phyloP scores from a whole-genome alignment of 2,797 vertebrate genomes.

The Poeciliopsis gracilis region DNA sequence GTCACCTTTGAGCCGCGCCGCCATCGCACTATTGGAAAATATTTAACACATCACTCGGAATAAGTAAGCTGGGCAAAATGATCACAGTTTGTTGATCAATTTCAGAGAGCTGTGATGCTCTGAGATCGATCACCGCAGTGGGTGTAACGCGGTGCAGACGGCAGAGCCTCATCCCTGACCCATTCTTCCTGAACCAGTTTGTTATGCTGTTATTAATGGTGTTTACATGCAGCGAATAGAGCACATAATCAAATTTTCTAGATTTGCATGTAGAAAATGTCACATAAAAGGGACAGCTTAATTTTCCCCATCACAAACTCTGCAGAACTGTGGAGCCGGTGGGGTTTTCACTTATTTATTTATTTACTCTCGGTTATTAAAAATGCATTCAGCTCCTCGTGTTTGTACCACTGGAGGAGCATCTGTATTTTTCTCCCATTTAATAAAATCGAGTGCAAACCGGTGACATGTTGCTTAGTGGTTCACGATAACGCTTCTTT shows the following conservation, averaged over 20 bases:
- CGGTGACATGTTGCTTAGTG: constrained; percentile 50
- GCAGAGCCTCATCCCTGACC: constrained; percentile 39
- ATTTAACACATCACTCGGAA: constrained; percentile 44
- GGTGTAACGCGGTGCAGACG: constrained; percentile 12
- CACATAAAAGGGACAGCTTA: constrained; percentile 52
- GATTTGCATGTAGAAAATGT: constrained; percentile 59
- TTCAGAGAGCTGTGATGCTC: constrained; percentile 3
- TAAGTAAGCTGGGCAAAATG: constrained; percentile 53
- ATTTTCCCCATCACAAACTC: constrained; percentile 51
- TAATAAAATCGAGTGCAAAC: constrained; percentile 33
- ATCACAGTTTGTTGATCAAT: constrained; percentile 38
- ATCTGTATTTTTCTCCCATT: constrained; percentile 35
- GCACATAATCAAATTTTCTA: constrained; percentile 48
- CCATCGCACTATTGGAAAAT: constrained; percentile 22
- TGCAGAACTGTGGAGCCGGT: constrained; percentile 27
- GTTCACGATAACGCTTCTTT: constrained; percentile 30
- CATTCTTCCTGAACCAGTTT: constrained; percentile 28
- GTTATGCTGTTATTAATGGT: constrained; percentile 50
- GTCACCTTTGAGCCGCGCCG: constrained; percentile 22
- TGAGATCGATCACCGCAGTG: constrained; percentile 20
- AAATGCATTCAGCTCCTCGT: constrained; percentile 38
- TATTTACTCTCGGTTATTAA: constrained; percentile 45
- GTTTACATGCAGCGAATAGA: constrained; percentile 48
- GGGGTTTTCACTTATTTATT: constrained; percentile 28
- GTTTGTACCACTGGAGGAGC: constrained; percentile 37